These are phyloP conservation scores for Tetanocera ferruginea DNA, from an alignment of 2,888 invertebrate species.

Conservation along the genomic window DNA sequence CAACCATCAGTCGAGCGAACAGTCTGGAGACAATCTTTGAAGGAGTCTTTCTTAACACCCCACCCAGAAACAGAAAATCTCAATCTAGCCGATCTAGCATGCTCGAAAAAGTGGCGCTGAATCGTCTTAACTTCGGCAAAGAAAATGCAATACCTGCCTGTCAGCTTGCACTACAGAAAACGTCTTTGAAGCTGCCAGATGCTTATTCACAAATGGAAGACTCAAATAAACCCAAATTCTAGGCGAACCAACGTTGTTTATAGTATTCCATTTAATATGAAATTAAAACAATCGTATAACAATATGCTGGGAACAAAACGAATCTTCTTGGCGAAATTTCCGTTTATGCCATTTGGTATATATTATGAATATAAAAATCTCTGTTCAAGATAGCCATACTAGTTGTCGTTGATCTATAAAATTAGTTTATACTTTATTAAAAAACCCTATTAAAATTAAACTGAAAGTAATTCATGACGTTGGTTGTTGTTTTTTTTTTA, in stretches of 20 bases:
- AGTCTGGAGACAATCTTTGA: constrained; percentile 68
- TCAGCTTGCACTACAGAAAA: not conserved
- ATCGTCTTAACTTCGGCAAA: constrained; percentile 57
- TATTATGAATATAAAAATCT: no score
- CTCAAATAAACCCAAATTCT: not conserved
- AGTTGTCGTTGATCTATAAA: no score
- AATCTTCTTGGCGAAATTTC: no score
- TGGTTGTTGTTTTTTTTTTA: no score
- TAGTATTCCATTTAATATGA: no score
- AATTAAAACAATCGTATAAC: no score
- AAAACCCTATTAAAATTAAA: no score
- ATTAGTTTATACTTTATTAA: no score
- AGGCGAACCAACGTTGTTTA: not conserved
- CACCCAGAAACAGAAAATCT: constrained; percentile 53
- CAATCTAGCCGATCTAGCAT: constrained; percentile 52
- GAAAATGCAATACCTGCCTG: constrained; percentile 51
- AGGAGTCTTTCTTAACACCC: constrained; percentile 66
- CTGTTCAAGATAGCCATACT: no score
- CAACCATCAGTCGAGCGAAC: constrained; percentile 51
- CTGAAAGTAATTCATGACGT: no score
- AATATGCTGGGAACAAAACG: no score
- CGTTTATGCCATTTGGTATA: no score
- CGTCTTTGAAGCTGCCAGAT: not conserved
- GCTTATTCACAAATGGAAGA: not conserved
- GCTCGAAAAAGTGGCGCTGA: constrained; percentile 58